A percentile compares a stretch with the other conserved stretches of the same genome.
These are phyloP conservation scores for Procapra przewalskii DNA, from an alignment of 2,113 vertebrate genomes.

Conservation along the genomic window DNA sequence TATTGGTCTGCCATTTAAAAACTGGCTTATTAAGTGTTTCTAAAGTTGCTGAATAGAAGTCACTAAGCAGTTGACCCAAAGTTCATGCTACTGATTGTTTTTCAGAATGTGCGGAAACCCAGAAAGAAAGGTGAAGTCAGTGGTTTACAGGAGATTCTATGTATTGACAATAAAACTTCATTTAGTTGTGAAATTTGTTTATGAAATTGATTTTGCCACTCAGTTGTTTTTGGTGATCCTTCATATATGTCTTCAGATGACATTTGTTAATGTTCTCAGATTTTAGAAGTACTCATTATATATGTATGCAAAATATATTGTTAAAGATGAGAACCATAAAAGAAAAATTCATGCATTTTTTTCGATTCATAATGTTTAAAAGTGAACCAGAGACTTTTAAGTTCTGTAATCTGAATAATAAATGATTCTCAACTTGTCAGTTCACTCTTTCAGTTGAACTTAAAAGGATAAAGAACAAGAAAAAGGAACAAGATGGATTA, in stretches of 20 bases:
- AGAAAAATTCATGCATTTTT: background rate
- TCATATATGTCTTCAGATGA: background rate
- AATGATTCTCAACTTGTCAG: constrained; percentile 8
- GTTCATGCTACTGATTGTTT: background rate
- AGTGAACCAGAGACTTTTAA: constrained; percentile 18
- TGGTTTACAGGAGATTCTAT: background rate
- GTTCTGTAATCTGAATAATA: constrained; percentile 13
- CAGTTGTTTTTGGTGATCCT: background rate
- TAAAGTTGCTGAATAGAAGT: background rate
- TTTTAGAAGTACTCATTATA: background rate
- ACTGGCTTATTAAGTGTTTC: background rate
- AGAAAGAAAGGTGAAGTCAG: background rate
- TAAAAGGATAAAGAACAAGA: constrained; percentile 42
- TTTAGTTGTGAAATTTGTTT: background rate
- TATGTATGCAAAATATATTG: background rate
- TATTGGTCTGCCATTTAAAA: background rate
- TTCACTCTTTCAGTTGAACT: constrained; percentile 43
- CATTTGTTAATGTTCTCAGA: constrained; percentile 21
- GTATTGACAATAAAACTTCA: background rate
- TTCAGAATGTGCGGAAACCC: background rate
- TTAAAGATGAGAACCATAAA: background rate
- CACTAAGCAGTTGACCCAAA: background rate
- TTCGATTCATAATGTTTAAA: background rate
- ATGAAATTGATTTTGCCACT: background rate
- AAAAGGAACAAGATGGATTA: constrained; percentile 27